Evolutionary conservation across 2,888 invertebrate species (phyloP), one percentile per base, ranked within the genome.

Genomic region (Leptinotarsa peninsularis): DNA sequence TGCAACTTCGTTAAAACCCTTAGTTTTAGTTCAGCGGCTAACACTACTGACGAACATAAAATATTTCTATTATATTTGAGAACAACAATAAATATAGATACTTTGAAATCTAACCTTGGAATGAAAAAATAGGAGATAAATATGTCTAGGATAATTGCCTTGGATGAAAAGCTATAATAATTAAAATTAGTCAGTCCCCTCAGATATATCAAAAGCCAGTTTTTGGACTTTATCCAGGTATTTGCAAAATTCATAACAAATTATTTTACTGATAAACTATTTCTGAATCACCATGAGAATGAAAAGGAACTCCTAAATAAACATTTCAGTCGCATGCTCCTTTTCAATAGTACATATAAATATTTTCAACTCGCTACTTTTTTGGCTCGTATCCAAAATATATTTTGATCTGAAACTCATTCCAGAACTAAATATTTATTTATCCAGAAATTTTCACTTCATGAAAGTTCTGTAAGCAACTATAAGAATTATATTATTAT

Each of bases 1-100:
- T 77, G 68, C 58, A 72, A 68, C 68, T 76, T 74, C 76, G 76
- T 74, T 73, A 66, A 71, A 70, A 58, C 43, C 17, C 49, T 60
- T 23, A 18, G 58, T 58, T 58, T 58, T 70, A 70, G 70, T 58
- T 49, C 70, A 60, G 70, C 18, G 58, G 58, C 70, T 58, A n/a
- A 5, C 27, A 33, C 43, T 5, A 43, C 43, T 43, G 43, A 43
- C 3, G 43, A 43, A 33, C 33, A 7, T 33, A 33, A 33, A 33
- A 43, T 43, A 10, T 43, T 43, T 43, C 43, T 43, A 21, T 14
- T 23, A 4, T 21, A 43, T 43, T 43, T 43, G 43, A 43, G 43
- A 10, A 43, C 43, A 33, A 33, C 7, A 43, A 10, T 43, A 43
- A 43, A 43, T 43, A 43, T 43, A 10, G 43, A 43, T 43, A 43